Evolutionary conservation across 2,797 vertebrate genomes (phyloP), one percentile per base, ranked within the genome.

Genomic region (Acomys russatus): DNA sequence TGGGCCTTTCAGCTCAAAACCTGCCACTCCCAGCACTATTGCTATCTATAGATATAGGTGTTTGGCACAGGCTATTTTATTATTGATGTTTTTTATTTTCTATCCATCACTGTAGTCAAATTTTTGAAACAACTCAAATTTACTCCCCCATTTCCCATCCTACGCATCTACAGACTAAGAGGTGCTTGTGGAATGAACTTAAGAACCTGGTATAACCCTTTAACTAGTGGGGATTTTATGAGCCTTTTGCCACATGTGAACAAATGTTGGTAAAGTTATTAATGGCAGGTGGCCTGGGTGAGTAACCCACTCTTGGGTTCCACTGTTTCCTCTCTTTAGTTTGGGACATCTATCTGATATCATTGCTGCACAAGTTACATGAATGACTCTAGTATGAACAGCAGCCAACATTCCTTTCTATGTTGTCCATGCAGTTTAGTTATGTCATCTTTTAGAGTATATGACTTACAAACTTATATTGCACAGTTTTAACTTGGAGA

Each of bases 1-100:
- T 35, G 79, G 33, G 83, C 44, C 91, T 90, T 95, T 95, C 56
- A 70, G 51, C 78, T 94, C 17, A 76, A 83, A 92, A 54, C 6
- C 44, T 49, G 35, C 54, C 38, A 93, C 49, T 78, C 71, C 71
- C 0, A 93, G 71, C 61, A 78, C 17, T 73, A 68, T 64, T 87
- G 44, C 11, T 15, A 56, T 51, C 11, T 28, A 54, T 18, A 71
- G n/a, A 59, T 33, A 56, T 18, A 71, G 54, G 33, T 17, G 23
- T 92, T 91, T n/a, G 28, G 28, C n/a, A 70, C 1, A 80, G 28
- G 44, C 12, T 82, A 63, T 73, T 49, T 17, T 73, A 63, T 74
- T 84, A 86, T n/a, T 68, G 30, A 92, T 78, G 63, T 4, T 59
- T 91, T 77, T 84, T 54, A 91, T 23, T 23, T 14, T 91, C 11